Evolutionary conservation across 2,113 vertebrate genomes (phyloP).

Genomic region (Tricholaema leucomelas): DNA sequence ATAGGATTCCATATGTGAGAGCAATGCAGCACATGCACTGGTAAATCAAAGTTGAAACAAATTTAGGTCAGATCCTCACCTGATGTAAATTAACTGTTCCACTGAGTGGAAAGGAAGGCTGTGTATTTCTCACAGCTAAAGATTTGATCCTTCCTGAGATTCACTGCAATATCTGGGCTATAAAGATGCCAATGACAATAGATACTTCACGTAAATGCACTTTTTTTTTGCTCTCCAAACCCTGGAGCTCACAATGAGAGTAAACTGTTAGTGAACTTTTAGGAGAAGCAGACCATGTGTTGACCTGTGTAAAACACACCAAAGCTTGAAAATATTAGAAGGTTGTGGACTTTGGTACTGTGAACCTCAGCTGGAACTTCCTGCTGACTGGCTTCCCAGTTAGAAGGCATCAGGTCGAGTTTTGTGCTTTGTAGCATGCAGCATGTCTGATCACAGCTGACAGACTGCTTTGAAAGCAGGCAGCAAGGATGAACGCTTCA

Average conservation of each 20-base stretch:
- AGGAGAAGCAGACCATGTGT: conserved; percentile 20
- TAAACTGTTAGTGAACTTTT: conserved; percentile 36
- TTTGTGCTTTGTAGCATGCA: conserved; percentile 29
- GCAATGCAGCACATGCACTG: not conserved
- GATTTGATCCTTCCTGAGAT: not conserved
- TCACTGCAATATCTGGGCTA: not conserved
- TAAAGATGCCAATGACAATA: not conserved
- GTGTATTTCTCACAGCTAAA: not conserved
- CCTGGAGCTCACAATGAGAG: not conserved
- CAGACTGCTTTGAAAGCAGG: conserved; percentile 67
- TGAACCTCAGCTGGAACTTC: conserved; percentile 71
- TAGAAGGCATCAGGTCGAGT: conserved; percentile 61
- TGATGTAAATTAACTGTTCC: conserved; percentile 57
- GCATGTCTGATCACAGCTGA: conserved; percentile 74
- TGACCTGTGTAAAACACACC: conserved; percentile 33
- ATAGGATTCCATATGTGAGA: conserved; percentile 52
- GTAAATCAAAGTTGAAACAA: conserved; percentile 30
- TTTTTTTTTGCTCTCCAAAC: not conserved
- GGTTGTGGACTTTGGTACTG: conserved; percentile 51
- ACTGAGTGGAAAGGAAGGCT: not conserved
- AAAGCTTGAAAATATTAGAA: conserved; percentile 67
- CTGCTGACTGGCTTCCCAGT: conserved; percentile 29
- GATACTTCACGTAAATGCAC: not conserved
- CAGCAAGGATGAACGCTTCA: conserved; percentile 53
- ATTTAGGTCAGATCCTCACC: conserved; percentile 56